Conservation (phyloP, 2,113 vertebrate genomes). For the Nettapus auritus region DNA sequence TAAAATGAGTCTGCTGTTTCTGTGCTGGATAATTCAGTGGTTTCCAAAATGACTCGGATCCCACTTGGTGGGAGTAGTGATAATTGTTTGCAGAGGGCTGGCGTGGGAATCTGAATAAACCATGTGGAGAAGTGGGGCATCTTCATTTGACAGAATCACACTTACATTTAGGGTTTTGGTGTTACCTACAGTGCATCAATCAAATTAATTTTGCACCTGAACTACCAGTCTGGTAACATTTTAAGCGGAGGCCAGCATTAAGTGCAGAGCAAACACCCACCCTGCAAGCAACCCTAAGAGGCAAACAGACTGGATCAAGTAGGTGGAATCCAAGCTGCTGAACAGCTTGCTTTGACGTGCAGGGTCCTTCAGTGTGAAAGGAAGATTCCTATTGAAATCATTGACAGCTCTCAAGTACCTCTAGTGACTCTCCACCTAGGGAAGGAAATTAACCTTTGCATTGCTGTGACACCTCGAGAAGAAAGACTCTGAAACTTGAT, state of each 20-base stretch:
- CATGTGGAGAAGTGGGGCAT: rapidly evolving
- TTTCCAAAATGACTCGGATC: background rate
- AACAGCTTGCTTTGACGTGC: constrained; percentile 56
- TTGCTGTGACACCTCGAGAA: background rate
- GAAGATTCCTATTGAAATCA: constrained; percentile 32
- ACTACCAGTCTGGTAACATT: background rate
- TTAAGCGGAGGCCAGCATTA: background rate
- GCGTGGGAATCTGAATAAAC: background rate
- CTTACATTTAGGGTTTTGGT: background rate
- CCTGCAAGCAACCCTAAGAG: background rate
- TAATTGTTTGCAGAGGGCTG: background rate
- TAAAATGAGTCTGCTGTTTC: background rate
- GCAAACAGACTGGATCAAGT: constrained; percentile 48
- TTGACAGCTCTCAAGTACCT: constrained; percentile 44
- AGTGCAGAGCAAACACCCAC: background rate
- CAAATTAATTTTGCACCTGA: background rate
- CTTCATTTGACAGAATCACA: background rate
- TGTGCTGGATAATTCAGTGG: background rate
- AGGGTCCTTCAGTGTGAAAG: constrained; percentile 26
- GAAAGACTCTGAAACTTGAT: constrained; percentile 30
- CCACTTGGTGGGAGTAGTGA: background rate
- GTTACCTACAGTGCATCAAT: background rate
- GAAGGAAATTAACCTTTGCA: constrained; percentile 32
- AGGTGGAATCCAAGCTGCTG: constrained; percentile 33
- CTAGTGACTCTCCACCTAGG: constrained; percentile 22